Base-by-base conservation (phyloP, 2,113 vertebrate species). In the Microtus oregoni region DNA sequence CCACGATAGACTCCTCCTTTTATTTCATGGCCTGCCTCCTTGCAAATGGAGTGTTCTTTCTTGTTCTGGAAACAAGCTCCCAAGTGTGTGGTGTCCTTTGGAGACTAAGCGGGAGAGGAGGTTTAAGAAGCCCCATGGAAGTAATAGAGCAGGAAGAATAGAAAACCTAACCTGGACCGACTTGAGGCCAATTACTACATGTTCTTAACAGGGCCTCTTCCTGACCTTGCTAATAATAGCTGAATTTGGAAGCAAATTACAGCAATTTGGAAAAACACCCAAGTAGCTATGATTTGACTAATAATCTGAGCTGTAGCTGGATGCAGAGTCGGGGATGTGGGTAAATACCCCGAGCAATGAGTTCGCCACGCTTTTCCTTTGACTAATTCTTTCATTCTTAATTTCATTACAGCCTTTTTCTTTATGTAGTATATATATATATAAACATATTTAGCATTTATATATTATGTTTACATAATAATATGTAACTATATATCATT, bases 141-240 rank as follows among this genome's bases (percentile, higher is more conserved):
- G 35, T 73, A 58, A 79, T 77, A 72, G 20, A 86, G 75, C 86
- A 73, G 86, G 87, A 87, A 87, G 95, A 90, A 55, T 50, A 41
- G 32, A 89, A 81, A 85, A 93, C 85, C 67, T 94, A 96, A 94
- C 26, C 47, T 28, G 58, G 82, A 65, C 67, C 44, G 44, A 86
- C 85, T 95, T 94, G 73, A 70, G 93, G 79, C 47, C 87, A 96
- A 63, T 92, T 93, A 90, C 19, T 79, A 93, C 79, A 20, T 85
- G 72, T 82, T 95, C 78, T 92, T 90, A 92, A 85, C 65, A 91
- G 86, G n/a, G 76, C 28, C 67, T 81, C 72, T 88, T 93, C 89
- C 38, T 96, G 88, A 92, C 67, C 90, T 73, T 88, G 90, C 77
- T 96, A 52, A 86, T 82, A 58, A 91, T 47, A 94, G 89, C 76